Conservation (phyloP, 2,113 vertebrate genomes). For the Rutilus rutilus region DNA sequence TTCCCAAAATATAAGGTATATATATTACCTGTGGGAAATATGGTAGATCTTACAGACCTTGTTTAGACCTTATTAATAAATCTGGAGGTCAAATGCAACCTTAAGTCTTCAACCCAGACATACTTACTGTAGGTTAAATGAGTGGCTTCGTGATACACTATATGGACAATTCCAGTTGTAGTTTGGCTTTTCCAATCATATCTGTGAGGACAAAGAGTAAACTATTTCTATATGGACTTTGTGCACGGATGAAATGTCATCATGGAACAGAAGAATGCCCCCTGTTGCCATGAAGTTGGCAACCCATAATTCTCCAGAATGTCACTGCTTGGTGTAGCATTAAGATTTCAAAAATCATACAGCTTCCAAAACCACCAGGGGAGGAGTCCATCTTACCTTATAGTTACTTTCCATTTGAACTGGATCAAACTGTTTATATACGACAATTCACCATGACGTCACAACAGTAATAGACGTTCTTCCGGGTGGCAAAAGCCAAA, state of each 20-base stretch:
- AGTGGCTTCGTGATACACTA: neutral
- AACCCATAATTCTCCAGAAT: neutral
- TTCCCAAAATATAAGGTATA: too few relatives aligned
- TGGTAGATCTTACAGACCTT: too few relatives aligned
- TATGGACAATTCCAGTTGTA: neutral
- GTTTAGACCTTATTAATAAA: constrained; percentile 4
- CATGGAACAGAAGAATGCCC: neutral
- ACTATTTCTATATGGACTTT: neutral
- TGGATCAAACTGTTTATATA: too few relatives aligned
- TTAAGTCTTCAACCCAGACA: neutral
- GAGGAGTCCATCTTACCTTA: neutral
- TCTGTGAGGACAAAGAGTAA: neutral
- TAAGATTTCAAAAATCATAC: neutral
- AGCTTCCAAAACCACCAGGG: neutral
- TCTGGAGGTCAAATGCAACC: constrained; percentile 6
- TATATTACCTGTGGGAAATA: too few relatives aligned
- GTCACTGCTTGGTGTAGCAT: neutral
- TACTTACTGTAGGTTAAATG: neutral
- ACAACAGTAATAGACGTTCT: too few relatives aligned
- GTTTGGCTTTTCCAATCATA: neutral
- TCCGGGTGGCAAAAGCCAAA: too few relatives aligned
- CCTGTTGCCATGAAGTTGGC: neutral
- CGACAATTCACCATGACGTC: too few relatives aligned
- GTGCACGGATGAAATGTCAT: neutral
- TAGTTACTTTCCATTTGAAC: neutral